A percentile compares a stretch with the other conserved stretches of the same genome.
Conservation (phyloP, 2,113 vertebrate species). For the Daubentonia madagascariensis region DNA sequence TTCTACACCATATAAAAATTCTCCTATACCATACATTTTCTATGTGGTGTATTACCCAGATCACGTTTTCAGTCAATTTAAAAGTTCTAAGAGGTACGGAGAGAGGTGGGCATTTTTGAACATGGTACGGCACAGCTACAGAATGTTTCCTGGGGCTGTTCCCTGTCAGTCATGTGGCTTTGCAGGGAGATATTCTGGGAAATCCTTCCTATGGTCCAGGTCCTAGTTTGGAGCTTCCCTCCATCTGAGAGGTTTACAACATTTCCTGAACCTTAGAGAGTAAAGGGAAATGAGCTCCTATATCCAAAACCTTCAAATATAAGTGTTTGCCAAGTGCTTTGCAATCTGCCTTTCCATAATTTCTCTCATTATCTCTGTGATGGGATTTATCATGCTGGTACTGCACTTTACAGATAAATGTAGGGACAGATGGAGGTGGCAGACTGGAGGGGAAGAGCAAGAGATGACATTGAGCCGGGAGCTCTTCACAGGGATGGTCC, state of each 20-base stretch:
- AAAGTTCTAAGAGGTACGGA: neutral
- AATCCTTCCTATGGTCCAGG: neutral
- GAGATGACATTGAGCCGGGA: neutral
- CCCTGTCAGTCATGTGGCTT: neutral
- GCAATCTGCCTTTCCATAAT: neutral
- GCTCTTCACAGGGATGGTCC: neutral
- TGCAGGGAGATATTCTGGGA: neutral
- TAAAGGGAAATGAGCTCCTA: neutral
- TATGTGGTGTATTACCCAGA: neutral
- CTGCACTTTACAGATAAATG: neutral
- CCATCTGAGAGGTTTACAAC: neutral
- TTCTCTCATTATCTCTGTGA: neutral
- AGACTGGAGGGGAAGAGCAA: constrained; percentile 19
- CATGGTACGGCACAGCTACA: neutral
- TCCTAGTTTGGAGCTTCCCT: neutral
- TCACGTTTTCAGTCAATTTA: neutral
- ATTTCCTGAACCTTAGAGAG: neutral
- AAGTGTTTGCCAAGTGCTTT: neutral
- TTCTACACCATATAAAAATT: neutral
- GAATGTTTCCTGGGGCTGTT: neutral
- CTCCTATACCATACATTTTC: neutral
- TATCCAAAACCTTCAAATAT: neutral
- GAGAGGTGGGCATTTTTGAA: neutral
- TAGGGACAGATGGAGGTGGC: constrained; percentile 43
- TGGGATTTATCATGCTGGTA: neutral